A percentile compares a stretch with the other conserved stretches of the same genome.
phyloP scores from a whole-genome alignment of 2,888 invertebrate species.

The Tetanocera ferruginea region DNA sequence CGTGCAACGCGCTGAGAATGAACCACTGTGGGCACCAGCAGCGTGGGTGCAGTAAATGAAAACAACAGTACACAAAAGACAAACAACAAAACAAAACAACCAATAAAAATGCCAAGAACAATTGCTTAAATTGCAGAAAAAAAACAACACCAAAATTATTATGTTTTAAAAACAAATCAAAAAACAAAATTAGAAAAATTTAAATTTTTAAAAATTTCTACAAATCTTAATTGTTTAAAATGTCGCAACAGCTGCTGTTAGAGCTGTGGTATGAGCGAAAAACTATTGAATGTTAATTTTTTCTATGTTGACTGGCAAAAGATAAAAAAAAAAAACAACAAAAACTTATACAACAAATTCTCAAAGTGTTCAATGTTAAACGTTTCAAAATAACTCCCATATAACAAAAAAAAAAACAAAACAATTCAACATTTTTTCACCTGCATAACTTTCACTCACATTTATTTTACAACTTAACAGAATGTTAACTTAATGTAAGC shows the following conservation, averaged over 20 bases:
- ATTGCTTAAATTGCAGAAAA: slow-evolving; percentile 11
- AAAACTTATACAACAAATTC: slow-evolving; percentile 32
- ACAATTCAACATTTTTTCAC: background rate
- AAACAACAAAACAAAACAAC: slow-evolving; percentile 49
- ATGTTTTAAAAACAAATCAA: background rate
- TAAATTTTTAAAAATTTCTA: background rate
- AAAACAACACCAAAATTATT: slow-evolving; percentile 15
- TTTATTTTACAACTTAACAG: no score
- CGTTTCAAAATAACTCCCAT: slow-evolving; percentile 7
- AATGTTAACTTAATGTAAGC: no score
- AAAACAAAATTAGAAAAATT: background rate
- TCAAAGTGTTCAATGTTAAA: slow-evolving; percentile 30
- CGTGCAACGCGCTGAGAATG: slow-evolving; percentile 88
- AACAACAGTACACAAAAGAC: slow-evolving; percentile 24
- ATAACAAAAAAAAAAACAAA: background rate
- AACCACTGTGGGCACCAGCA: slow-evolving; percentile 96
- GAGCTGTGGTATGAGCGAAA: no score
- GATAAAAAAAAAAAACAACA: slow-evolving; percentile 28
- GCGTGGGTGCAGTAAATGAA: slow-evolving; percentile 82
- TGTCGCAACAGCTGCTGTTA: no score
- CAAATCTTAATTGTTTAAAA: background rate
- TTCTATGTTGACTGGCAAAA: background rate
- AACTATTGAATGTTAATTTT: no score
- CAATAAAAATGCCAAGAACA: slow-evolving; percentile 49
- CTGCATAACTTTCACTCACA: background rate